These are phyloP conservation scores for Anthrax anthrax DNA, from an alignment of 2,888 invertebrate species.

Conservation along the genomic window DNA sequence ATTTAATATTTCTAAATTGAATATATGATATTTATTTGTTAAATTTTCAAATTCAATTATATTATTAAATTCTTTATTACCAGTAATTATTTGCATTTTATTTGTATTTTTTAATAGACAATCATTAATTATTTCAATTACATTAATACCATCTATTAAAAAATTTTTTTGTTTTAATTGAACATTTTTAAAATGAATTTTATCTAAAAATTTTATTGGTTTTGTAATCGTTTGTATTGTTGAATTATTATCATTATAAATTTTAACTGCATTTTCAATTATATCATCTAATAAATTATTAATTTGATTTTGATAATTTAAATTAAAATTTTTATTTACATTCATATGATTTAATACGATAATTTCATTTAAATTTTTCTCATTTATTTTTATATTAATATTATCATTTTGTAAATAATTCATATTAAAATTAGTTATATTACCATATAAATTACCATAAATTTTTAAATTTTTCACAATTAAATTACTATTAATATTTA, in stretches of 20 bases:
- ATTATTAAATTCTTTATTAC: neutral
- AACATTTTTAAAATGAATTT: neutral
- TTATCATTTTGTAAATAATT: neutral
- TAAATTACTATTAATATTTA: neutral
- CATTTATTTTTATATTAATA: neutral
- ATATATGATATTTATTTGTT: neutral
- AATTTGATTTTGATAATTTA: neutral
- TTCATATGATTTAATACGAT: neutral
- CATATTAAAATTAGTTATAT: neutral
- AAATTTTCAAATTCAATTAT: neutral
- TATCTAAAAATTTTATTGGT: neutral
- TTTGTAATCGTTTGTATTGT: neutral
- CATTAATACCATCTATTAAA: neutral
- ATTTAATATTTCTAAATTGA: conserved; percentile 11
- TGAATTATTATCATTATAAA: neutral
- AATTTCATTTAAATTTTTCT: neutral
- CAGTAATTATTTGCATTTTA: neutral
- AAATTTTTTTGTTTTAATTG: neutral
- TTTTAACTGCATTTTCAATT: neutral
- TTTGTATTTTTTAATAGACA: neutral
- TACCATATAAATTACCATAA: neutral
- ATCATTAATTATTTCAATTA: neutral
- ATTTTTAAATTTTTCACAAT: neutral
- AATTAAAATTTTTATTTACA: neutral
- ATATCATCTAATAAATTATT: neutral